These are phyloP conservation scores for Syngnathus rostellatus DNA, from an alignment of 2,797 vertebrate species.

Conservation along the genomic window DNA sequence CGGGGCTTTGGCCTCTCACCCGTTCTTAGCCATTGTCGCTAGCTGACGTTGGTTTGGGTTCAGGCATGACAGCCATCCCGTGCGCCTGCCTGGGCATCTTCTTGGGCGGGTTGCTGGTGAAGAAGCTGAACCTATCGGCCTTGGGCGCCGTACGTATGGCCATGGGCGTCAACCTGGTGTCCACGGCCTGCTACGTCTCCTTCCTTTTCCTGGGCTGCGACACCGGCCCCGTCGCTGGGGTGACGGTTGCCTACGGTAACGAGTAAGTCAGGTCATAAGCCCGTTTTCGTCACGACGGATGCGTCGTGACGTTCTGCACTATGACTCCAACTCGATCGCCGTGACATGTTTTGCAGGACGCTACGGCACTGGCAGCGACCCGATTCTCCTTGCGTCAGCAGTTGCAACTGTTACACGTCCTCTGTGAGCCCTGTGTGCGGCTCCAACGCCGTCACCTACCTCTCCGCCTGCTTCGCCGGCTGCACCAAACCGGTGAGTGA, in stretches of 20 bases:
- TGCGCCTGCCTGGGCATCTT: slow-evolving; percentile 98
- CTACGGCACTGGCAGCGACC: slow-evolving; percentile 69
- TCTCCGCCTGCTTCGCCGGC: slow-evolving; percentile 97
- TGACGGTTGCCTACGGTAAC: slow-evolving; percentile 91
- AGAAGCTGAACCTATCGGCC: slow-evolving; percentile 93
- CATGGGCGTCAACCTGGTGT: slow-evolving; percentile 95
- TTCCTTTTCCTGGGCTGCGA: slow-evolving; percentile 97
- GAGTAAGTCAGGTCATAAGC: slow-evolving; percentile 66
- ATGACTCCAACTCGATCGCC: not conserved
- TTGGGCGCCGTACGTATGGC: slow-evolving; percentile 95
- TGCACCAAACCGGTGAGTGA: slow-evolving; percentile 82
- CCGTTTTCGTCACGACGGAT: not conserved
- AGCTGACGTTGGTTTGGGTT: not conserved
- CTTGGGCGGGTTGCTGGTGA: slow-evolving; percentile 90
- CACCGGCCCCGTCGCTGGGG: slow-evolving; percentile 92
- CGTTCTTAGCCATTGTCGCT: too few species aligned
- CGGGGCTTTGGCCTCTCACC: not conserved
- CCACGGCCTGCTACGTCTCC: slow-evolving; percentile 93
- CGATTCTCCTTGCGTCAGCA: slow-evolving; percentile 82
- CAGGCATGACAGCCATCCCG: slow-evolving; percentile 97
- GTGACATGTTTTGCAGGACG: slow-evolving; percentile 49
- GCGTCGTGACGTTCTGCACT: not conserved
- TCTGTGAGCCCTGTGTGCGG: slow-evolving; percentile 94
- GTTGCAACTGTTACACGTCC: slow-evolving; percentile 93
- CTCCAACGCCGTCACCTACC: slow-evolving; percentile 90